Evolutionary conservation across 1,140 invertebrate genomes (phyloP).

Genomic region (Marisa cornuarietis): DNA sequence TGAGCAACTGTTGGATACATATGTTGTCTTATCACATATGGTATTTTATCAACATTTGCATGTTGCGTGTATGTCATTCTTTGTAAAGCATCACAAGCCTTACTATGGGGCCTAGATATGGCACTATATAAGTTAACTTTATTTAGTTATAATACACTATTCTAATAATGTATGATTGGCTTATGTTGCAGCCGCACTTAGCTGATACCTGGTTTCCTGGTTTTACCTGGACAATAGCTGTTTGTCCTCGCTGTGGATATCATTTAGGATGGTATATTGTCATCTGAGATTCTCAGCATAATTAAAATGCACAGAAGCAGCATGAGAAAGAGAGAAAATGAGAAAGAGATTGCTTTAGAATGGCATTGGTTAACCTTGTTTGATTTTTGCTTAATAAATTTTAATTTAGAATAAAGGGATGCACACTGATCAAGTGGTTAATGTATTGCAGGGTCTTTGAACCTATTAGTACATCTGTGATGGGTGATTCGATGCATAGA

Average conservation of each 20-base stretch:
- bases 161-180: slow-evolving; percentile 8
- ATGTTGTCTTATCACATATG: no score
- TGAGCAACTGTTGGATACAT: no score
- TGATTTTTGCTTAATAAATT: background rate
- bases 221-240: slow-evolving; percentile 66
- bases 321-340: no score
- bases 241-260: slow-evolving; percentile 64
- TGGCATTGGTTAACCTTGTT: background rate
- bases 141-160: background rate
- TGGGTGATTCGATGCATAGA: background rate
- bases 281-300: background rate
- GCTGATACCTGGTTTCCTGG: slow-evolving; percentile 65
- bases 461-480: background rate
- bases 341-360: no score
- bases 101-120: no score
- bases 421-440: background rate
- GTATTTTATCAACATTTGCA: no score
- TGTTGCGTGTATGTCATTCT: no score
- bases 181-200: slow-evolving; percentile 36
- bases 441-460: slow-evolving; percentile 21
- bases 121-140: background rate
- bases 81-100: no score
- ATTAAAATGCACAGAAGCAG: no score
- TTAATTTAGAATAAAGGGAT: background rate
- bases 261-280: slow-evolving; percentile 66